phyloP scores from a whole-genome alignment of 2,888 invertebrate genomes.

The Sminthurides aquaticus region DNA sequence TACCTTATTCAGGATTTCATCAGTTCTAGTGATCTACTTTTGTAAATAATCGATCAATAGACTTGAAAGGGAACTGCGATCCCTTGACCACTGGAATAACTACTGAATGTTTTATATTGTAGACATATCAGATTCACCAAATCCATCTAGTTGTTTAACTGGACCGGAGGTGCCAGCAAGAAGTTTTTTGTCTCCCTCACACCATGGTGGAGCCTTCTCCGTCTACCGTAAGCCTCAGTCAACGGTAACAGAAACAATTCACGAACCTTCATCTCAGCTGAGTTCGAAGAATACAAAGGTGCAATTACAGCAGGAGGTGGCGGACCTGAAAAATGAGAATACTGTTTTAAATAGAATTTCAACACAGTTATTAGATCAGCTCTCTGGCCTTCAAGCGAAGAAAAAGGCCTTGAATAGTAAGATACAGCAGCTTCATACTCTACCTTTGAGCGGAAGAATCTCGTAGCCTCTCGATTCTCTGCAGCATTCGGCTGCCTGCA shows the following conservation, averaged over 20 bases:
- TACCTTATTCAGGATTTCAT: background rate
- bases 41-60: too few relatives aligned
- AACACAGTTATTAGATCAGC: conserved; percentile 40
- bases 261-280: conserved; percentile 31
- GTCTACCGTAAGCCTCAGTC: conserved; percentile 40
- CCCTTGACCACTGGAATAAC: too few relatives aligned
- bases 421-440: conserved; percentile 34
- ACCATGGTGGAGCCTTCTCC: conserved; percentile 42
- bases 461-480: conserved; percentile 19
- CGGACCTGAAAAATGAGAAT: conserved; percentile 41
- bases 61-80: too few relatives aligned
- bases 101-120: conserved; percentile 11
- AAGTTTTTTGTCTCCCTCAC: conserved; percentile 42
- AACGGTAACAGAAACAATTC: conserved; percentile 35
- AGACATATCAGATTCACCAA: conserved; percentile 40
- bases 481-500: too few relatives aligned
- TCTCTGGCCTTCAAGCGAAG: conserved; percentile 39
- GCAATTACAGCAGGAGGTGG: conserved; percentile 36
- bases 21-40: too few relatives aligned
- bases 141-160: conserved; percentile 19
- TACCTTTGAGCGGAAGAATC: conserved; percentile 20
- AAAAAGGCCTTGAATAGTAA: conserved; percentile 38
- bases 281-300: conserved; percentile 20
- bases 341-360: conserved; percentile 39
- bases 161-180: conserved; percentile 38